Conservation (phyloP, 2,113 vertebrate species). For the Delphinapterus leucas region DNA sequence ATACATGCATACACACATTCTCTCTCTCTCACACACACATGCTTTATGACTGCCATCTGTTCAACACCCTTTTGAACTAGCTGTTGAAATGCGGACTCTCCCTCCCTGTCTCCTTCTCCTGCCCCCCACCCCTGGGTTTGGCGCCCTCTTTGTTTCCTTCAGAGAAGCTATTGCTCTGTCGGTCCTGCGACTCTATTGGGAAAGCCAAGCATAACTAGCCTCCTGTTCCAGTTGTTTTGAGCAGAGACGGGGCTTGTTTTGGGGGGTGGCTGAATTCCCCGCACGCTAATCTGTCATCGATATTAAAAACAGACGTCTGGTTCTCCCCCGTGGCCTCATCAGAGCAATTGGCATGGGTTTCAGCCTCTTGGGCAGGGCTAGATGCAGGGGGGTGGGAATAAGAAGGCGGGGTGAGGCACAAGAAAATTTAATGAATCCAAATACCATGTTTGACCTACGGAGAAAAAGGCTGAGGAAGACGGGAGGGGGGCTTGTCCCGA, state of each 20-base stretch:
- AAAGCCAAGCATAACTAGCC: slow-evolving; percentile 55
- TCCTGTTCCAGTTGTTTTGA: slow-evolving; percentile 76
- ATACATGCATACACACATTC: background rate
- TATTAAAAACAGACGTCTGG: slow-evolving; percentile 71
- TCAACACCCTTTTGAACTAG: slow-evolving; percentile 73
- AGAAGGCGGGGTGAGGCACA: background rate
- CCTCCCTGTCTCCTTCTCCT: background rate
- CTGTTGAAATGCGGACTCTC: slow-evolving; percentile 52
- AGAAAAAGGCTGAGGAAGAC: background rate
- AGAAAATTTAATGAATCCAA: background rate
- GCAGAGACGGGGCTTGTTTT: slow-evolving; percentile 64
- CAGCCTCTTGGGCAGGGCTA: slow-evolving; percentile 30
- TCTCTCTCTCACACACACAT: background rate
- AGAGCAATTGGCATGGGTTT: slow-evolving; percentile 43
- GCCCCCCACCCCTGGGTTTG: background rate
- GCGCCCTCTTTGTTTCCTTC: background rate
- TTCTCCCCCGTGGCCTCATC: slow-evolving; percentile 63
- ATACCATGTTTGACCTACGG: background rate
- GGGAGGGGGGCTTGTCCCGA: background rate
- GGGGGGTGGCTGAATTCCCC: slow-evolving; percentile 60
- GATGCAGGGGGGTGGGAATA: background rate
- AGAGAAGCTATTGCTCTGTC: background rate
- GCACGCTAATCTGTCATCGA: slow-evolving; percentile 68
- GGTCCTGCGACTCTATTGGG: background rate
- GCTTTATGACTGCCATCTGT: slow-evolving; percentile 79